phyloP scores from a whole-genome alignment of 1,140 invertebrate genomes.

The Trichomalopsis sarcophagae region DNA sequence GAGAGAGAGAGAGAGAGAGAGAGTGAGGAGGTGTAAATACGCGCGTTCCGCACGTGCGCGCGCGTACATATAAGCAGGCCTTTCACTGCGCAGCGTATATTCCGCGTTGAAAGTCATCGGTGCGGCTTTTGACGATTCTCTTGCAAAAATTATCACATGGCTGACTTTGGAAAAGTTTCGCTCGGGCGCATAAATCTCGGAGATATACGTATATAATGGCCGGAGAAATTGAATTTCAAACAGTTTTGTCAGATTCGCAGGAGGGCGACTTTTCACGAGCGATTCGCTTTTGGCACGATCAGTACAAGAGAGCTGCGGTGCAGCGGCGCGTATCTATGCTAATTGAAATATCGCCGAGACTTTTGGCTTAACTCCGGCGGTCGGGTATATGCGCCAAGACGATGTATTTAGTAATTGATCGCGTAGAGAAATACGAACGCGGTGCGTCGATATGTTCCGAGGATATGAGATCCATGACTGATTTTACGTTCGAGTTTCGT shows the following conservation, averaged over 20 bases:
- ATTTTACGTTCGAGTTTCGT: slow-evolving; percentile 1
- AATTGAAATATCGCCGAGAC: slow-evolving; percentile 74
- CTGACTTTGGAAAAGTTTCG: neutral
- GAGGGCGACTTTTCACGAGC: slow-evolving; percentile 1
- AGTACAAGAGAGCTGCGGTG: neutral
- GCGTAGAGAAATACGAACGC: neutral
- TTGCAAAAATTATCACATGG: neutral
- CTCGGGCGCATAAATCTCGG: too few species aligned
- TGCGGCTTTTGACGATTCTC: neutral
- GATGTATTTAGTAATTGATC: neutral
- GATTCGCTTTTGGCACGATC: slow-evolving; percentile 60
- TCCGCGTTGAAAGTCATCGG: neutral
- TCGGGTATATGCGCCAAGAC: neutral
- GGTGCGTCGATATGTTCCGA: neutral
- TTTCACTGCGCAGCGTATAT: neutral
- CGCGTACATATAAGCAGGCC: neutral
- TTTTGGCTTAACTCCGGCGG: slow-evolving; percentile 43
- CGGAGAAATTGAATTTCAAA: neutral
- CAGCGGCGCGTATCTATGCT: slow-evolving; percentile 57
- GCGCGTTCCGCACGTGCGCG: neutral
- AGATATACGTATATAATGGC: too few species aligned
- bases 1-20: neutral
- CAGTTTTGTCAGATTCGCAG: too few species aligned
- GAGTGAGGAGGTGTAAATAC: slow-evolving; percentile 41
- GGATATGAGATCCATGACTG: neutral